Evolutionary conservation across 2,888 invertebrate genomes (phyloP), one percentile per base, ranked within the genome.

Genomic region (Uropetala carovei): DNA sequence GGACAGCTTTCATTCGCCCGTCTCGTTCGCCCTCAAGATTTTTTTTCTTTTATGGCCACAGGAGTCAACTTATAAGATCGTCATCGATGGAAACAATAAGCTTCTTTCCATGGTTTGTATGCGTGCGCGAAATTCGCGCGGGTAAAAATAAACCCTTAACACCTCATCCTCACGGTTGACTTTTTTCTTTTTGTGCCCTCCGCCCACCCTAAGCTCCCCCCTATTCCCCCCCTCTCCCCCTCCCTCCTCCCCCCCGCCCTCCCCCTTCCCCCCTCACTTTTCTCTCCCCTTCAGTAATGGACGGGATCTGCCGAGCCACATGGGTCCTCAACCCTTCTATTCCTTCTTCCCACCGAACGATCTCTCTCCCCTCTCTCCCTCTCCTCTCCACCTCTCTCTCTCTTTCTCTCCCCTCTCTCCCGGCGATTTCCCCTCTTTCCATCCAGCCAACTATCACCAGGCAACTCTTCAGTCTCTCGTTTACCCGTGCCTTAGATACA

Each of bases 401-500:
- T 5, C 43, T 43, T 5, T 43, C 5, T 3, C 68, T 22, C 68
- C n/a, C 8, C 68, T 68, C n/a, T 22, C n/a, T 8, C n/a, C 18
- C n/a, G n/a, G n/a, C 22, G 18, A 9, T 22, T 68, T 22, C 68
- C 68, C 22, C 68, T 22, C 68, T 27, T 75, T 27, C 0, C 4
- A 13, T 18, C 27, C 75, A 27, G 75, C 75, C 27, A 13, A 75
- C 75, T 27, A 75, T 75, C 75, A 75, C 75, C 75, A n/a, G 68
- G 4, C 75, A 11, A 75, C 75, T 75, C 75, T 43, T 75, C 75
- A 75, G 75, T 68, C 68, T 22, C 68, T 18, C 64, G 16, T 64
- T 64, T 64, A 22, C 68, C 22, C 68, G 68, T 68, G 68, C 68
- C 68, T 68, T 22, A 68, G 68, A 68, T 68, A 22, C 68, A 68